Base-by-base conservation (phyloP, 2,797 vertebrate genomes). In the Coregonus ussuriensis region DNA sequence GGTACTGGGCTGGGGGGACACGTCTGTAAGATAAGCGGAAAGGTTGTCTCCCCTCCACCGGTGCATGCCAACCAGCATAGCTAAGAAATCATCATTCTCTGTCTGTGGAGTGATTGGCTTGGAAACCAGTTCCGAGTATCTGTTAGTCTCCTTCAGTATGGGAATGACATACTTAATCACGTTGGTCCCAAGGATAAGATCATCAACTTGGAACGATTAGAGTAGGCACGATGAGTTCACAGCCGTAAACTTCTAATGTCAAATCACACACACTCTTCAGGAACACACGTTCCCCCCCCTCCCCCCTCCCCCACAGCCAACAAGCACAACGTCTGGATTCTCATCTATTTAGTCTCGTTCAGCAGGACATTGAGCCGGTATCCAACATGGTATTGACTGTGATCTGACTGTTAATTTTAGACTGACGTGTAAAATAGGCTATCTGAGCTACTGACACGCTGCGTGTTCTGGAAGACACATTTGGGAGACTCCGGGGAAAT, bases 261-360 rank as follows among this genome's bases (percentile, higher is more conserved):
- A 68, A 33, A 18, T 75, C 63, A 67, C 41, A 75, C 14, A 21
- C 56, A 37, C 35, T 75, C 74, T 75, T 75, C 6, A 62, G 63
- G 37, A 66, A 31, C 6, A 67, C 74, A 41, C 56, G 5, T 16
- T 53, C 33, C 25, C 37, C 63, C 51, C 74, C 63, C 37, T 1
- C 25, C 25, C 25, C 25, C 1, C 25, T 25, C 25, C 25, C 25
- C 25, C 25, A 75, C 41, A 75, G 9, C 62, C 63, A 9, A 75
- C 37, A 13, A 52, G 6, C 21, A 75, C 74, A 52, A 52, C 33
- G 31, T 75, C 7, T 3, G 29, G 11, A 7, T 74, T 59, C n/a
- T 56, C 13, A 16, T 65, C 21, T 18, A 18, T 52, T 31, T 15
- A 74, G 7, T 29, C 16, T 75, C 5, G 62, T 14, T 75, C 14